These are phyloP conservation scores for Thunnus albacares DNA, from an alignment of 2,797 vertebrate genomes.

Conservation along the genomic window DNA sequence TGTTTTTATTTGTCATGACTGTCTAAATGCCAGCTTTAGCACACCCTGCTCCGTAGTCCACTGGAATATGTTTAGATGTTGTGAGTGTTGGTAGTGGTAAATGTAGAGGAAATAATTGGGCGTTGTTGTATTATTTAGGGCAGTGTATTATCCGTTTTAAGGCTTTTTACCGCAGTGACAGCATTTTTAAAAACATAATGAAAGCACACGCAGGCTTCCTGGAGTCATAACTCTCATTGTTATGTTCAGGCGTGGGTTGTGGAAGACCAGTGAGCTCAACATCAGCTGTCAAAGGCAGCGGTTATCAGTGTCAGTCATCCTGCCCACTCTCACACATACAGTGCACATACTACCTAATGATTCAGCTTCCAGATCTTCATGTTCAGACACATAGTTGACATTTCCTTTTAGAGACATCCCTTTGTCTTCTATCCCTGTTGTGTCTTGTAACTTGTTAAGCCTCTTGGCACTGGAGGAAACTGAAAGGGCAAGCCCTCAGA, in stretches of 20 bases:
- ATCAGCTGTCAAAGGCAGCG: slow-evolving; percentile 48
- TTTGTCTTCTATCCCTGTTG: slow-evolving; percentile 6
- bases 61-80: neutral
- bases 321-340: neutral
- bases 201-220: slow-evolving; percentile 1
- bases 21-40: neutral
- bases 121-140: neutral
- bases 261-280: neutral
- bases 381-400: slow-evolving; percentile 25
- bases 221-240: slow-evolving; percentile 8
- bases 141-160: neutral
- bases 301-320: slow-evolving; percentile 52
- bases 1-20: neutral
- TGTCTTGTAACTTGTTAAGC: slow-evolving; percentile 3
- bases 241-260: slow-evolving; percentile 11
- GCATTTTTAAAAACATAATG: neutral
- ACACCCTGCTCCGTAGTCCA: neutral
- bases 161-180: neutral
- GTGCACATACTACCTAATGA: neutral
- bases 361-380: slow-evolving; percentile 3
- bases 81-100: neutral
- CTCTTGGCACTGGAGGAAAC: slow-evolving; percentile 45
- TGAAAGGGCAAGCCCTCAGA: slow-evolving; percentile 46
- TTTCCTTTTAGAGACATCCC: slow-evolving; percentile 10
- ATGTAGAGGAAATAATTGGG: neutral